phyloP scores from a whole-genome alignment of 1,140 invertebrate species.

The Conus betulinus region DNA sequence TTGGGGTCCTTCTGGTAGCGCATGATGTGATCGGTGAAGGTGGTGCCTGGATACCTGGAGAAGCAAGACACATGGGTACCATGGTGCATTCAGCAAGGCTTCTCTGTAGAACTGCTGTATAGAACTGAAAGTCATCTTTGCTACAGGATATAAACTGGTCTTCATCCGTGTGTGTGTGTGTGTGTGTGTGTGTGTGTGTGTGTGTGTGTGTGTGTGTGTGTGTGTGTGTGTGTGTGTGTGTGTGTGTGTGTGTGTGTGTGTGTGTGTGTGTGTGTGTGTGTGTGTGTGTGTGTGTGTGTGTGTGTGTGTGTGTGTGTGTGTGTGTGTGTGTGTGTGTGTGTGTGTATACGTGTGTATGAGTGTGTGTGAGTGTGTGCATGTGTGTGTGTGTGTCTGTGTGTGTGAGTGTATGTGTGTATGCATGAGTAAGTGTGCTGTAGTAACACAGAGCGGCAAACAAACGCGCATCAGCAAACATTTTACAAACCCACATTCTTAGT shows the following conservation, averaged over 20 bases:
- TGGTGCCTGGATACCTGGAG: conserved; percentile 92
- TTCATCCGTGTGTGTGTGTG: too few species aligned
- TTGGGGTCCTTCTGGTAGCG: conserved; percentile 85
- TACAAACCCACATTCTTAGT: too few species aligned
- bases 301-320: too few species aligned
- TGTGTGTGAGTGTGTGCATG: too few species aligned
- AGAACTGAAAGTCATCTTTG: neutral
- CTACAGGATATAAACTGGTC: too few species aligned
- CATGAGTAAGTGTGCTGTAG: neutral
- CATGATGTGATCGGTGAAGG: conserved; percentile 98
- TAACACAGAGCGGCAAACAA: too few species aligned
- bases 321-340: too few species aligned
- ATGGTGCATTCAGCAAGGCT: neutral
- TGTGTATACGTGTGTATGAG: too few species aligned
- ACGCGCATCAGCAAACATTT: too few species aligned
- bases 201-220: neutral
- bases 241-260: neutral
- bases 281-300: too few species aligned
- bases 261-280: neutral
- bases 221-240: neutral
- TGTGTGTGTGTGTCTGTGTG: too few species aligned
- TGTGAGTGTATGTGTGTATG: neutral
- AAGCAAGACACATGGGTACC: neutral
- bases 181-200: neutral
- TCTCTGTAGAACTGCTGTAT: neutral